Percentiles rank a stretch among this genome's conserved stretches.
Evolutionary conservation across 2,797 vertebrate genomes (phyloP).

Genomic region (Sebastes kiyomatsui): DNA sequence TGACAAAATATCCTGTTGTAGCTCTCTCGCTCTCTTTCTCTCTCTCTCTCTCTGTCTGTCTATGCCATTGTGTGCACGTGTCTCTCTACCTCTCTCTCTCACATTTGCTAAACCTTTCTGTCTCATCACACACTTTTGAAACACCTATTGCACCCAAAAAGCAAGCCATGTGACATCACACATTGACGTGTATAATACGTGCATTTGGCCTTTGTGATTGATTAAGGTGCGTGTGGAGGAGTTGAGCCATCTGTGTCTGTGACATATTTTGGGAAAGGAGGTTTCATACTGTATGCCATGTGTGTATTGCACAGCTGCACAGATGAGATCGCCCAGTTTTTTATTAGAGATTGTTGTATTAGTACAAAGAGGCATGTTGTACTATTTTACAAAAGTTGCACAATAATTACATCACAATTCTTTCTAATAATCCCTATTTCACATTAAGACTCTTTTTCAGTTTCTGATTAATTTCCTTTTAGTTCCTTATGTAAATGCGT

Average conservation of each 20-base stretch:
- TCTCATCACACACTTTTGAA: neutral
- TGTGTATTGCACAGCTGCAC: neutral
- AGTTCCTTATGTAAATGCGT: neutral
- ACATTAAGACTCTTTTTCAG: neutral
- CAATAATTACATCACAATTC: neutral
- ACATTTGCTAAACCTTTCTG: constrained; percentile 6
- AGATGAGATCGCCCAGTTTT: neutral
- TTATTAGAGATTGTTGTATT: neutral
- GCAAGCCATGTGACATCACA: neutral
- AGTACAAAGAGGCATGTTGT: neutral
- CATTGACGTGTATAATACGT: neutral
- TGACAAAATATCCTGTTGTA: constrained; percentile 79
- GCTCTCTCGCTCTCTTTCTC: neutral
- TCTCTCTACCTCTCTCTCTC: neutral
- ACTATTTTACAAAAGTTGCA: neutral
- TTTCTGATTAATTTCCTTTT: neutral
- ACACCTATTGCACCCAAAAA: neutral
- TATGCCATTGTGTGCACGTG: neutral
- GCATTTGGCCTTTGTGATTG: neutral
- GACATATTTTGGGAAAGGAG: neutral
- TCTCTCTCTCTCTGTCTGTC: constrained; percentile 13
- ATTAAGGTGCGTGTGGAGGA: neutral
- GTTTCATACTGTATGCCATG: constrained; percentile 9
- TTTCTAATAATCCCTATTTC: neutral
- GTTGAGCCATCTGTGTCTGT: neutral